Evolutionary conservation across 37 sponge, comb jelly and placozoan species (phyloP).

Genomic region (Crambe crambe): DNA sequence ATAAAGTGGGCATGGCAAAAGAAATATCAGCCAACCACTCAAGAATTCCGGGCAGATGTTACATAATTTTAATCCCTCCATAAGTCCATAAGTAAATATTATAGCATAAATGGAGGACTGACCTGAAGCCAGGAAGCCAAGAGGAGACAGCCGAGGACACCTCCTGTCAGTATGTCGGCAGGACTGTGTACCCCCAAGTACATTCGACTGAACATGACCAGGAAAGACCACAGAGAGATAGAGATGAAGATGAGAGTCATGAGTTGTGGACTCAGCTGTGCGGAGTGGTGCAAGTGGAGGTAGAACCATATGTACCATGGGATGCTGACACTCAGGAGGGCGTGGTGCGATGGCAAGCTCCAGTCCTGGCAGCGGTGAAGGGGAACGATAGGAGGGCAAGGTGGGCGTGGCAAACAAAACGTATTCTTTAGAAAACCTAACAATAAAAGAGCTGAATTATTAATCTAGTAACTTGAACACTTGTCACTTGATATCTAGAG

Average conservation of each 20-base stretch:
- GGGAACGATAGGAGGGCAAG: constrained; percentile 58
- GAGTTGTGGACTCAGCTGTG: background rate
- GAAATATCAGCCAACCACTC: too few species aligned
- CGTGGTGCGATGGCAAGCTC: constrained; percentile 67
- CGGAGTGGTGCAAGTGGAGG: background rate
- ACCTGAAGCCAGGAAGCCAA: constrained; percentile 49
- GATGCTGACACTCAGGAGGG: constrained; percentile 44
- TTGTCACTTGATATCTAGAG: too few species aligned
- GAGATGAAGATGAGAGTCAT: constrained; percentile 16
- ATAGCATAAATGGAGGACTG: background rate
- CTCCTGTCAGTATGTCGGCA: constrained; percentile 60
- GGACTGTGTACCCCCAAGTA: constrained; percentile 80
- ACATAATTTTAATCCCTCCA: too few species aligned
- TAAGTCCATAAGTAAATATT: too few species aligned
- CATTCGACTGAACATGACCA: constrained; percentile 67
- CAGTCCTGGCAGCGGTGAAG: constrained; percentile 56
- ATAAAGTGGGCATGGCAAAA: too few species aligned
- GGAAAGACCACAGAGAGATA: constrained; percentile 52
- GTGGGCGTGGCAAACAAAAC: constrained; percentile 64
- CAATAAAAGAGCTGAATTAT: background rate
- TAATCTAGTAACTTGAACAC: background rate
- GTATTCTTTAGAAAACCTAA: constrained; percentile 56
- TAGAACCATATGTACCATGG: constrained; percentile 79
- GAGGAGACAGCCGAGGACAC: constrained; percentile 54
- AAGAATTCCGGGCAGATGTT: too few species aligned